Evolutionary conservation across 1,140 invertebrate species (phyloP).

Genomic region (Drosophila nigrodunni): DNA sequence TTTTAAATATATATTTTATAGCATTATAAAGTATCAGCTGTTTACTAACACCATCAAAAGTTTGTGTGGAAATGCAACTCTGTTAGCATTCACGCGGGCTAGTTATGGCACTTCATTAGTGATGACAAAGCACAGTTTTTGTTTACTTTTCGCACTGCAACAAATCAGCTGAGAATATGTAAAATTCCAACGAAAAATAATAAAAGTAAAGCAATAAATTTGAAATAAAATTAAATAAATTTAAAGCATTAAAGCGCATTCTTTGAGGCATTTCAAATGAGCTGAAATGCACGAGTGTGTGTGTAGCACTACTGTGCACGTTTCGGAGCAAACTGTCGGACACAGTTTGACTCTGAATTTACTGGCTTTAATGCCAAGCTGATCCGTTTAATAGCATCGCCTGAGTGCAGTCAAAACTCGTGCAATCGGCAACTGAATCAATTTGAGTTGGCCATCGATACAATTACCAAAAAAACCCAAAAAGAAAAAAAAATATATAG

Average conservation of each 20-base stretch:
- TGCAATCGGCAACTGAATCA: constrained; percentile 25
- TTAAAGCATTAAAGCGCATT: not conserved
- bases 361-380: constrained; percentile 18
- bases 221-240: too few relatives aligned
- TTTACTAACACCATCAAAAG: too few relatives aligned
- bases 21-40: too few relatives aligned
- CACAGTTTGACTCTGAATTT: constrained; percentile 5
- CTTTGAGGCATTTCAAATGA: not conserved
- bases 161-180: too few relatives aligned
- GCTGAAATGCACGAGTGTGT: not conserved
- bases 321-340: not conserved
- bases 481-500: not conserved
- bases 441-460: constrained; percentile 22
- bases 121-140: not conserved
- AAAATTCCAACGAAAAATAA: too few relatives aligned
- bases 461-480: not conserved
- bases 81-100: too few relatives aligned
- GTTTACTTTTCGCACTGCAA: too few relatives aligned
- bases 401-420: constrained; percentile 12
- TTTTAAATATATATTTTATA: too few relatives aligned
- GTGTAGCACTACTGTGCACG: not conserved
- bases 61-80: too few relatives aligned
- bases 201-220: too few relatives aligned
- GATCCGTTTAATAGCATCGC: constrained; percentile 32
- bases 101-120: too few relatives aligned